phyloP scores from a whole-genome alignment of 2,888 invertebrate species.

The Nowickia ferox region DNA sequence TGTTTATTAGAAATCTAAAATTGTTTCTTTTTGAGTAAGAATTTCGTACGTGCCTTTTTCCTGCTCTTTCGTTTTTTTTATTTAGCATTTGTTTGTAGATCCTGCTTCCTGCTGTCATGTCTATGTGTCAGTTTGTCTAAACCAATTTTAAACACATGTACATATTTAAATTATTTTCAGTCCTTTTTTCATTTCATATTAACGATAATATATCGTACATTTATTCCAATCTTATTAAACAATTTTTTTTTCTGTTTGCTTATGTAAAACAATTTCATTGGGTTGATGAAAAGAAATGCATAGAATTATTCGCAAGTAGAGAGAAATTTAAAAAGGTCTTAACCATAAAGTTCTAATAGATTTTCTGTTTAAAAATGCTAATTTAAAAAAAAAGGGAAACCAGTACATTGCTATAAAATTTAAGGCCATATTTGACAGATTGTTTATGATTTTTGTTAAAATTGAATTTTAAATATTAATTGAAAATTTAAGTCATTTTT shows the following conservation, averaged over 20 bases:
- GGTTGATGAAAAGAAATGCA: not conserved
- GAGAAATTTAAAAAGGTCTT: not conserved
- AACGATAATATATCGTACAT: not conserved
- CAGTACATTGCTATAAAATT: too few species aligned
- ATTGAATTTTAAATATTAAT: not conserved
- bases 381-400: not conserved
- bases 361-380: too few species aligned
- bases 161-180: not conserved
- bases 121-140: not conserved
- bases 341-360: too few species aligned
- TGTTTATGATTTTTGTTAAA: not conserved
- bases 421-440: not conserved
- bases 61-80: not conserved
- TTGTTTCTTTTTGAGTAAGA: not conserved
- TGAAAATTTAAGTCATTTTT: not conserved
- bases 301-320: not conserved
- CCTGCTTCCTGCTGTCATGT: not conserved
- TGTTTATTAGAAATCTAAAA: not conserved
- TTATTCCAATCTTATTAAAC: not conserved
- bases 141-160: not conserved
- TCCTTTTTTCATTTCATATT: slow-evolving; percentile 5
- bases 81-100: not conserved
- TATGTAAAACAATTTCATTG: too few species aligned
- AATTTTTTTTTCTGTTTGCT: not conserved
- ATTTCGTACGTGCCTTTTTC: not conserved